Percentiles rank a stretch among this genome's conserved stretches.
These are phyloP conservation scores for Dromius quadrimaculatus DNA, from an alignment of 2,888 invertebrate species.

Conservation along the genomic window DNA sequence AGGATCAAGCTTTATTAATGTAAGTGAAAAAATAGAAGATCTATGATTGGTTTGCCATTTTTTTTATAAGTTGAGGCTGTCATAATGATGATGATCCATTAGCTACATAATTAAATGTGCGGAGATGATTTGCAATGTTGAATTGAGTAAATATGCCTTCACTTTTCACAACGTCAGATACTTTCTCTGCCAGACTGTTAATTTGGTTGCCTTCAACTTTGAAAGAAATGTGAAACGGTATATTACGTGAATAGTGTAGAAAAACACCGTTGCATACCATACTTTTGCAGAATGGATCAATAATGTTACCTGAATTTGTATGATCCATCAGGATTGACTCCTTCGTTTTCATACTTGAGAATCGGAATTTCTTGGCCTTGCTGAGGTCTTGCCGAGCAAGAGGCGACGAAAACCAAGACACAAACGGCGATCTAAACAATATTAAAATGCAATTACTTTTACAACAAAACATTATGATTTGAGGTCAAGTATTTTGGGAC, in stretches of 20 bases:
- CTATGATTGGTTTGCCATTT: not conserved
- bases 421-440: constrained; percentile 45
- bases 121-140: no score
- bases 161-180: not conserved
- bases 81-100: no score
- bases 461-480: no score
- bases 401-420: constrained; percentile 52
- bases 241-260: no score
- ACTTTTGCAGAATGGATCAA: not conserved
- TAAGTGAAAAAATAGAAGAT: constrained; percentile 4
- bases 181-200: not conserved
- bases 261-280: no score
- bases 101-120: no score
- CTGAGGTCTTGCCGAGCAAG: constrained; percentile 50
- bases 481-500: no score
- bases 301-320: constrained; percentile 70
- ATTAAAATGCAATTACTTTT: not conserved
- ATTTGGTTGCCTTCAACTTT: constrained; percentile 26
- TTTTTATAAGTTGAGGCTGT: not conserved
- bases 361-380: constrained; percentile 71
- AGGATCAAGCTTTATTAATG: not conserved
- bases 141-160: not conserved
- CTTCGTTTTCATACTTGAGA: constrained; percentile 72
- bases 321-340: constrained; percentile 74
- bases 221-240: not conserved